These are phyloP conservation scores for Larimichthys crocea DNA, from an alignment of 2,113 vertebrate genomes.

Conservation along the genomic window DNA sequence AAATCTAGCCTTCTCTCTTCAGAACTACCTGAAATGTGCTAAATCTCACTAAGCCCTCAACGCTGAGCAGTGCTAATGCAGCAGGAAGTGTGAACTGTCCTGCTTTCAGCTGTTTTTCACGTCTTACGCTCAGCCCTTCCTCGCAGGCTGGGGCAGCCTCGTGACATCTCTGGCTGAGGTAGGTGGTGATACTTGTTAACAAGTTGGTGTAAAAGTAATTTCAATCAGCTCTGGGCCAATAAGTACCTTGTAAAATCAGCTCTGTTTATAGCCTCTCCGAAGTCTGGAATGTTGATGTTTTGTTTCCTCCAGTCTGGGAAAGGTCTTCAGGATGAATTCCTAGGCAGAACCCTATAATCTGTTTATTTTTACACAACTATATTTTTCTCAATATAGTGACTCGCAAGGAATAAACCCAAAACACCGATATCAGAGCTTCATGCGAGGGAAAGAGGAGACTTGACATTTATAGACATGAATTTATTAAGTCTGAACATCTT, in stretches of 20 bases:
- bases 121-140: neutral
- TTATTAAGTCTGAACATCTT: conserved; percentile 21
- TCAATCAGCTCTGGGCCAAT: conserved; percentile 4
- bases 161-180: conserved; percentile 22
- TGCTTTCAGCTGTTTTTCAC: neutral
- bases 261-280: conserved; percentile 51
- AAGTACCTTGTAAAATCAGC: conserved; percentile 56
- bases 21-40: neutral
- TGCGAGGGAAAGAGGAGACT: neutral
- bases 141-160: neutral
- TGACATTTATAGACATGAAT: conserved; percentile 23
- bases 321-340: conserved; percentile 56
- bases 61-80: neutral
- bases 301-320: conserved; percentile 67
- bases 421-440: neutral
- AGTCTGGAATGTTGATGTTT: conserved; percentile 64
- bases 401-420: neutral
- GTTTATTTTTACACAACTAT: conserved; percentile 52
- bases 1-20: neutral
- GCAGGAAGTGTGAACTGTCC: neutral
- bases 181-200: conserved; percentile 35
- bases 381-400: conserved; percentile 7
- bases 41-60: neutral
- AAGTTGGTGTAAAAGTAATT: conserved; percentile 32
- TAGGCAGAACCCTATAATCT: conserved; percentile 38